Base-by-base conservation (phyloP, 2,888 invertebrate species). In the Noctua pronuba region DNA sequence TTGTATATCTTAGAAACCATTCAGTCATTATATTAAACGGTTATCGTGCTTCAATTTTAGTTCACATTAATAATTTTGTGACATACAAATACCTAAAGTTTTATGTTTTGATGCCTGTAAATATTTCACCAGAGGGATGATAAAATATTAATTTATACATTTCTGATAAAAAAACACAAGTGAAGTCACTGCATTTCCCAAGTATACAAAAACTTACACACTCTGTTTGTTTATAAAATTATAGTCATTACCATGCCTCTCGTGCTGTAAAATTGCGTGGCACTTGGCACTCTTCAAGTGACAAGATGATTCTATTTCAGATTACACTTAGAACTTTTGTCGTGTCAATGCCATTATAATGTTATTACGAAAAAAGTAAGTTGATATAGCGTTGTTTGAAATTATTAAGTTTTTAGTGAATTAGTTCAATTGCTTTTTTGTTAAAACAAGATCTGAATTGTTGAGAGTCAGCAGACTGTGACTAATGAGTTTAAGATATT, bases 211-310 rank as follows among this genome's bases (percentile, higher is more conserved):
- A 46, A 67, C 38, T 64, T 86, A 72, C 86, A 89, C 91, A 90
- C 82, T 90, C 91, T 91, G 90, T 79, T 91, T 87, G 74, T 41
- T 79, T 52, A 41, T 67, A 64, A 84, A 83, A 90, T 88, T 67
- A 69, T 41, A 18, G 70, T 62, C 38, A 79, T 86, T 87, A 82
- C 1, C 18, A 38, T 73, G 76, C 65, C 64, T 65, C 66, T 11
- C 38, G 71, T 68, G 44, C 67, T 87, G 86, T 84, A 67, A 88
- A 88, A 86, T 87, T 88, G 75, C 82, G 62, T 71, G 62, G 66
- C 77, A 60, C 69, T 75, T 73, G 76, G 72, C 84, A 74, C 68
- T 65, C 80, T 60, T 77, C 13, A 71, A 65, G 58, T 67, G 80
- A 68, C 77, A 79, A 69, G 31, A 76, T 78, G 76, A 72, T 83